Evolutionary conservation across 2,797 vertebrate genomes (phyloP).

Genomic region (Scyliorhinus canicula): DNA sequence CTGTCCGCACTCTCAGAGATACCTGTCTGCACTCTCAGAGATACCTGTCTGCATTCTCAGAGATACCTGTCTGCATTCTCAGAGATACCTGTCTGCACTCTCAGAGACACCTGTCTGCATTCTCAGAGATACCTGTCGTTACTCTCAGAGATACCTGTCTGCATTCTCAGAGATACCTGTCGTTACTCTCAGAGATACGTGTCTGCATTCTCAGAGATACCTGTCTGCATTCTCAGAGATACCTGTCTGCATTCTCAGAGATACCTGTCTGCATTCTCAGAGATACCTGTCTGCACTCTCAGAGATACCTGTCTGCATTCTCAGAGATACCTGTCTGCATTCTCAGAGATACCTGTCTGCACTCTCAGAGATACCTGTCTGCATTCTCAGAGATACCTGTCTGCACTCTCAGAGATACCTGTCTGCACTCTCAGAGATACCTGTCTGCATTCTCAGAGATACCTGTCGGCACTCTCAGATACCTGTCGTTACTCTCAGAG

Average conservation of each 20-base stretch:
- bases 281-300: not conserved
- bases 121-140: not conserved
- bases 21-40: not conserved
- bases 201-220: too few relatives aligned
- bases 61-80: too few relatives aligned
- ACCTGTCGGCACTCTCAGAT: not conserved
- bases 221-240: not conserved
- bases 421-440: not conserved
- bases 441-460: not conserved
- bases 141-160: not conserved
- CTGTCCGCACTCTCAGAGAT: not conserved
- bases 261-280: not conserved
- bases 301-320: too few relatives aligned
- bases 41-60: too few relatives aligned
- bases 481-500: too few relatives aligned
- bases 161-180: not conserved
- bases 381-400: too few relatives aligned
- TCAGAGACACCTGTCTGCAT: not conserved
- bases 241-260: not conserved
- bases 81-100: not conserved
- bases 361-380: not conserved
- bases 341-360: not conserved
- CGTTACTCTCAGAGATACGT: not conserved
- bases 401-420: not conserved
- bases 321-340: too few relatives aligned